Conservation (phyloP, 37 sponge, comb jelly and placozoan species). For the Mnemiopsis leidyi region DNA sequence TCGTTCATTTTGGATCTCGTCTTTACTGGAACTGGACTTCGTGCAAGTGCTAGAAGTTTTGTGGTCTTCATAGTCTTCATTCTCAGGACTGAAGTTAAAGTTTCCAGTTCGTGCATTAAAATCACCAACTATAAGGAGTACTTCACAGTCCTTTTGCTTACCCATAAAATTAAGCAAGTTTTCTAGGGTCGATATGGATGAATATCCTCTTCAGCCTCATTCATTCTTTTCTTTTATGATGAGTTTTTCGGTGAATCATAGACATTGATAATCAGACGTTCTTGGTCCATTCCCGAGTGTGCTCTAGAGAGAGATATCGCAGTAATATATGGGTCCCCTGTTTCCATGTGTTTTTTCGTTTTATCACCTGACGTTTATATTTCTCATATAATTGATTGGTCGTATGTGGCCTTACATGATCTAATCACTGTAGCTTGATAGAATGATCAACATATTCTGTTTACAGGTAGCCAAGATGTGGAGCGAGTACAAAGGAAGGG, state of each 20-base stretch:
- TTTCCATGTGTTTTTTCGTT: background rate
- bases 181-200: background rate
- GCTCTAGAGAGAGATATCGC: background rate
- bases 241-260: background rate
- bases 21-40: background rate
- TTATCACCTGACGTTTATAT: background rate
- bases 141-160: background rate
- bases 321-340: background rate
- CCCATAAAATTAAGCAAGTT: background rate
- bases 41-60: background rate
- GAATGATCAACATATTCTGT: background rate
- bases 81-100: background rate
- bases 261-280: background rate
- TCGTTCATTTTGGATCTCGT: background rate
- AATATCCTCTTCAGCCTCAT: background rate
- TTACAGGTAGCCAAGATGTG: conserved; percentile 44
- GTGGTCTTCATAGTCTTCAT: background rate
- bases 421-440: no score
- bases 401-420: no score
- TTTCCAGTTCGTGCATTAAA: no score
- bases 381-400: no score
- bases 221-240: background rate
- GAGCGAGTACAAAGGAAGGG: conserved; percentile 59
- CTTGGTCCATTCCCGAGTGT: background rate
- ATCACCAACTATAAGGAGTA: background rate